These are phyloP conservation scores for Acipenser oxyrinchus DNA, from an alignment of 2,797 vertebrate species.

Conservation along the genomic window DNA sequence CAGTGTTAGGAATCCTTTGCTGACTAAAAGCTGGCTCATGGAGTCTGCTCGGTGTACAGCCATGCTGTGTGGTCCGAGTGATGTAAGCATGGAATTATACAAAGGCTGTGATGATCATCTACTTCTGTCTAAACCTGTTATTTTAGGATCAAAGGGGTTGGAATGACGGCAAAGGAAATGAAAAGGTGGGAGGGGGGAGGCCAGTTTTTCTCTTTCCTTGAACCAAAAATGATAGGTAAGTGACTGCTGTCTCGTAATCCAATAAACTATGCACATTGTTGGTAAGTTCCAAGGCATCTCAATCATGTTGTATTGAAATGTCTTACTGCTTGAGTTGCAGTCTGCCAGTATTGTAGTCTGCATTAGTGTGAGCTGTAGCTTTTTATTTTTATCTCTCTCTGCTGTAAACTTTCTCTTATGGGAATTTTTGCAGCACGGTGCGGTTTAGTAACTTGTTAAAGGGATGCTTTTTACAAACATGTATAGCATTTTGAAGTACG, in stretches of 20 bases:
- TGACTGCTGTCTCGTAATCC: not conserved
- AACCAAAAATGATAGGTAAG: slow-evolving; percentile 8
- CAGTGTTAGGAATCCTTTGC: not conserved
- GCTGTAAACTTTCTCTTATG: not conserved
- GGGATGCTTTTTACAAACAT: no score
- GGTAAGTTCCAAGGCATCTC: not conserved
- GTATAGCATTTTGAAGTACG: no score
- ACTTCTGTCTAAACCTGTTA: slow-evolving; percentile 13
- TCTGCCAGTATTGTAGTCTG: not conserved
- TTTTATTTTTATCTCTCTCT: slow-evolving; percentile 8
- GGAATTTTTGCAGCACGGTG: not conserved
- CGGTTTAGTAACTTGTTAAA: no score
- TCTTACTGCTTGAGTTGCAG: slow-evolving; percentile 3
- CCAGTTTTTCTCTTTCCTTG: not conserved
- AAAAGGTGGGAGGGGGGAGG: not conserved
- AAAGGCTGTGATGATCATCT: slow-evolving; percentile 11
- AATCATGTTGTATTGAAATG: not conserved
- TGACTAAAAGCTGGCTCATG: slow-evolving; percentile 4
- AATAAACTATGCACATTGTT: not conserved
- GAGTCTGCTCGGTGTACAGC: not conserved
- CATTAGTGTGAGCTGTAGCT: not conserved
- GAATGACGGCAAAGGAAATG: slow-evolving; percentile 1
- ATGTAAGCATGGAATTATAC: slow-evolving; percentile 11
- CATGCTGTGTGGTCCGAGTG: slow-evolving; percentile 7
- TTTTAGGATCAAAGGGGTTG: slow-evolving; percentile 11